Evolutionary conservation across 2,797 vertebrate genomes (phyloP).

Genomic region (Ispidina lecontei): DNA sequence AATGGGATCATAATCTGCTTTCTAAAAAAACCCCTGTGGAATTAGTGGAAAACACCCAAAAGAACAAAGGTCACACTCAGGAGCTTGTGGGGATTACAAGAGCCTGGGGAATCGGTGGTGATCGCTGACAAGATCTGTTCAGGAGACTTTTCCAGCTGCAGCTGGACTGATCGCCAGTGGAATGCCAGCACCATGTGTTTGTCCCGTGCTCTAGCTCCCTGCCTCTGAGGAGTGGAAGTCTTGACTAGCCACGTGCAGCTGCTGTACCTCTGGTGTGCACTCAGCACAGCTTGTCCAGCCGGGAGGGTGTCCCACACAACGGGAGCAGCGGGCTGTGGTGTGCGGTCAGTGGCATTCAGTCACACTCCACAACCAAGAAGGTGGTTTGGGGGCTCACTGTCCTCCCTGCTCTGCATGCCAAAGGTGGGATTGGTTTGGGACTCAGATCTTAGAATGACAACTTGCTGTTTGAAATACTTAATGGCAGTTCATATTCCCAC

Average conservation of each 20-base stretch:
- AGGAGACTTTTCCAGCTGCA: neutral
- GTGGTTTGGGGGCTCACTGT: neutral
- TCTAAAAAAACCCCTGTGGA: neutral
- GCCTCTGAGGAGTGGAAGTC: neutral
- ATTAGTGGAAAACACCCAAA: neutral
- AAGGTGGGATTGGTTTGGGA: neutral
- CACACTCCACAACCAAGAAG: neutral
- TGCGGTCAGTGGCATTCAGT: neutral
- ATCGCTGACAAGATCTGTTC: neutral
- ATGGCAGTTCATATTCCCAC: neutral
- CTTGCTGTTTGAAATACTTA: neutral
- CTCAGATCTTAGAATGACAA: neutral
- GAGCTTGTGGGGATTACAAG: neutral
- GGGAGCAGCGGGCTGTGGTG: neutral
- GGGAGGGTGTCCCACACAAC: neutral
- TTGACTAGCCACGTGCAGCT: neutral
- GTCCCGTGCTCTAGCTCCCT: neutral
- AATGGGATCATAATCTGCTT: neutral
- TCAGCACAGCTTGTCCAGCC: neutral
- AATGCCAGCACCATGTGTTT: neutral
- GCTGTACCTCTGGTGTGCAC: too few species aligned
- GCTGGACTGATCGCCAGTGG: neutral
- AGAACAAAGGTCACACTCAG: neutral
- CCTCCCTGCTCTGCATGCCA: neutral
- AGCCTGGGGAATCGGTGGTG: neutral